Evolutionary conservation across 1,140 invertebrate genomes (phyloP), one percentile per base, ranked within the genome.

Genomic region (Zaprionus lachaisei): DNA sequence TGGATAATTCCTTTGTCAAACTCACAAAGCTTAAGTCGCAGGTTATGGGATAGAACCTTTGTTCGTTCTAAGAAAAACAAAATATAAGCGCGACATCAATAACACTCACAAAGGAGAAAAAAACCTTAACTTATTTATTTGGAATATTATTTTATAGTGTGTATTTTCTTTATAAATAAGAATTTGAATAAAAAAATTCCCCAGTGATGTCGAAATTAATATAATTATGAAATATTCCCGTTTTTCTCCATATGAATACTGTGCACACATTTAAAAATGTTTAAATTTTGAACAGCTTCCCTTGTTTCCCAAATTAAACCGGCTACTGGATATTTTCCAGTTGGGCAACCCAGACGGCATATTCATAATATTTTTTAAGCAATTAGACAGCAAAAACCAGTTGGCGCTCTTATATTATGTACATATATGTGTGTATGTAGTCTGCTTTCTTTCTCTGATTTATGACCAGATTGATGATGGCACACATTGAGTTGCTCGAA

Each of bases 211-310:
- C 22, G 60, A 66, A 57, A 80, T 79, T 72, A 79, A 86, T 76
- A 62, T 76, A 80, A 86, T 80, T 86, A 77, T 81, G 66, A 85
- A 80, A 86, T 86, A 86, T 87, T 78, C 80, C 69, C 47, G 20
- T 17, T 47, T 31, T 17, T 38, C 22, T 38, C 0, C 5, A n/a
- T 17, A 15, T 37, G 34, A 37, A 4, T 14, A 5, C 5, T 6
- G 5, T 61, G 14, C 38, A 41, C 26, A 28, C 26, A 7, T 2
- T 31, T 31, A 31, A 2, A 9, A 31, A 31, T 31, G 6, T 31
- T 31, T 0, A 31, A 7, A 31, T 31, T 9, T 31, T 31, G 0
- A 31, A 31, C 7, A 28, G 6, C 2, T 6, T 41, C 15, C 34
- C 34, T 2, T 7, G 6, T 31, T n/a, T 41, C 2, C 12, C 34